These are phyloP conservation scores for Noturus placidus DNA, from an alignment of 2,113 vertebrate genomes.

Conservation along the genomic window DNA sequence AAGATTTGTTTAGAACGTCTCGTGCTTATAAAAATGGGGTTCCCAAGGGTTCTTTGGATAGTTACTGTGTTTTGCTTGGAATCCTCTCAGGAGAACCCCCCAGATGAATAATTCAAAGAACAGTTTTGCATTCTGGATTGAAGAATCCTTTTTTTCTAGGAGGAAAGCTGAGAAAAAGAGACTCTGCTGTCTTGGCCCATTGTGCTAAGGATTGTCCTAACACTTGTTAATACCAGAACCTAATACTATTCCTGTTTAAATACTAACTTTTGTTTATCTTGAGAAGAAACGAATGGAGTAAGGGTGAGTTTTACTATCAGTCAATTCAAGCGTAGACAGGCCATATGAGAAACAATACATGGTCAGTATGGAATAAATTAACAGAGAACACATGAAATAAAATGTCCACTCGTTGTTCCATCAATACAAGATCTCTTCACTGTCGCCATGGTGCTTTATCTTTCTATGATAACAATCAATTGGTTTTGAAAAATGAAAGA, in stretches of 20 bases:
- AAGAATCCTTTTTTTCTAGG: neutral
- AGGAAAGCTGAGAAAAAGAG: neutral
- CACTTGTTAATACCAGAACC: no score
- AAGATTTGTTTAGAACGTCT: neutral
- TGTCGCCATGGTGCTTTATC: neutral
- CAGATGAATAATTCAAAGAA: neutral
- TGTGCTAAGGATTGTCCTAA: neutral
- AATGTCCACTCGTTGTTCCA: slow-evolving; percentile 16
- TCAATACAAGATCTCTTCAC: slow-evolving; percentile 21
- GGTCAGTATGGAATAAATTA: slow-evolving; percentile 4
- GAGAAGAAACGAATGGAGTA: neutral
- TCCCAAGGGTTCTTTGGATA: neutral
- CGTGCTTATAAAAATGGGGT: neutral
- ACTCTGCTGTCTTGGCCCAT: neutral
- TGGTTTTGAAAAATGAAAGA: slow-evolving; percentile 31
- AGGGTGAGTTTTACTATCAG: neutral
- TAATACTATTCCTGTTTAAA: slow-evolving; percentile 21
- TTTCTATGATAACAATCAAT: slow-evolving; percentile 51
- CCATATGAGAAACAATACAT: slow-evolving; percentile 15
- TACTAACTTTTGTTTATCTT: slow-evolving; percentile 7
- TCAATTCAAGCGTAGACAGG: neutral
- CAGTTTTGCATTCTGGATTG: neutral
- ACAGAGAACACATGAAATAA: slow-evolving; percentile 16
- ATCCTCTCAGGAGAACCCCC: neutral
- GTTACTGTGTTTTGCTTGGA: neutral